Evolutionary conservation across 2,113 vertebrate genomes (phyloP).

Genomic region (Thermophis baileyi): DNA sequence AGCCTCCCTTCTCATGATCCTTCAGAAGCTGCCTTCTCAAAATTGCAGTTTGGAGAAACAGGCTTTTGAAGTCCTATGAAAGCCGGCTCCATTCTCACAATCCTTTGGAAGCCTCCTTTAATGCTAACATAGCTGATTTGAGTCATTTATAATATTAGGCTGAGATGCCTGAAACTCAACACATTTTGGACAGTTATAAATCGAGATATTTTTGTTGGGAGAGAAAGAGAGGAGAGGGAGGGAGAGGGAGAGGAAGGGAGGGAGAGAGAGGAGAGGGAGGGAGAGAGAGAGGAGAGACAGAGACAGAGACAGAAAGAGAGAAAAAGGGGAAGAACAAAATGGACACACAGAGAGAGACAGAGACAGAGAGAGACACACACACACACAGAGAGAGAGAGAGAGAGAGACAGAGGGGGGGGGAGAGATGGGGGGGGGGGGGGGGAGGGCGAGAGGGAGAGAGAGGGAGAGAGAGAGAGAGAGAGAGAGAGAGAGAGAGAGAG

Average conservation of each 20-base stretch:
- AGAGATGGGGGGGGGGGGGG: too few relatives aligned
- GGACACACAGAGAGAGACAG: too few relatives aligned
- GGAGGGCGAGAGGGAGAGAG: not conserved
- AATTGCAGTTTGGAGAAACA: not conserved
- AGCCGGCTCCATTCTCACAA: not conserved
- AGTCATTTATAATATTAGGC: not conserved
- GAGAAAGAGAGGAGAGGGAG: not conserved
- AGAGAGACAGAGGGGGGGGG: too few relatives aligned
- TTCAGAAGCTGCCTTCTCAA: not conserved
- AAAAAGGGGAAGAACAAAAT: too few relatives aligned
- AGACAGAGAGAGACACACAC: too few relatives aligned
- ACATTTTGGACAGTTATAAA: not conserved
- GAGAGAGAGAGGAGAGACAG: too few relatives aligned
- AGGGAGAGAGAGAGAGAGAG: not conserved
- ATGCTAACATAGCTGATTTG: not conserved
- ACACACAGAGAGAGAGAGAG: too few relatives aligned
- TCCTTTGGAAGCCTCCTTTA: not conserved
- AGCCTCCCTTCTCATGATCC: not conserved
- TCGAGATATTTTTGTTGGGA: not conserved
- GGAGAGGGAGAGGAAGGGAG: too few relatives aligned
- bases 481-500: not conserved
- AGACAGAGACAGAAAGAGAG: too few relatives aligned
- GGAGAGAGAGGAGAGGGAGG: too few relatives aligned
- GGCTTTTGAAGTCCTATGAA: not conserved
- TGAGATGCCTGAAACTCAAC: not conserved